Base-by-base conservation (phyloP, 2,113 vertebrate species). In the Numenius arquata region DNA sequence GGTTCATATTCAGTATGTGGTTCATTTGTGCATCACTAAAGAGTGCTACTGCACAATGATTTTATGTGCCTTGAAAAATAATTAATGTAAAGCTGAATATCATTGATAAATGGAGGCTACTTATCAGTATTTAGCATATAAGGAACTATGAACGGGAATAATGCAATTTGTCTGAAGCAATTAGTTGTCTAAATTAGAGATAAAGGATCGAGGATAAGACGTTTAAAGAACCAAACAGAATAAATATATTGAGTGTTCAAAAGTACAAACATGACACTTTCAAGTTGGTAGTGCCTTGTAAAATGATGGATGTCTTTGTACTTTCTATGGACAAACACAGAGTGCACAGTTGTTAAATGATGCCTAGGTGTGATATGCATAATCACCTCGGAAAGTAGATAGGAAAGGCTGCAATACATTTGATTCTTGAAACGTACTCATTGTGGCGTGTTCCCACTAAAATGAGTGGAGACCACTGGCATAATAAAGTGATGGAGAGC, bases 61-160 rank as follows among this genome's bases (percentile, higher is more conserved):
- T 92, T 85, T 90, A 34, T 20, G 6, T 59, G 50, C 53, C 73
- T 89, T 89, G 76, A 94, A 96, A 96, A 74, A 91, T 88, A 96
- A 96, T 97, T 97, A 73, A 90, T 67, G 41, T 83, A 71, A 95
- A 95, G 74, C 82, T 97, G 90, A 79, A 75, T 95, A 96, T 95
- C 70, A 93, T 73, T 97, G 95, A 97, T 97, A 98, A 97, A 95
- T 93, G 65, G 77, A 88, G 61, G 79, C 67, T 95, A 91, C 77
- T 97, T 98, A 97, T 96, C 94, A 90, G 83, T 76, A 70, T 94
- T 96, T 91, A 67, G 73, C 96, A 96, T 90, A 89, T 81, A 98
- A 43, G 50, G 34, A 91, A 97, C 92, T 90, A 93, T 91, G 74
- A 96, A 97, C 96, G 27, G 45, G 53, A 95, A 68, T 84, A 84